Base-by-base conservation (phyloP, 2,888 invertebrate species). In the Cataglyphis albicans region DNA sequence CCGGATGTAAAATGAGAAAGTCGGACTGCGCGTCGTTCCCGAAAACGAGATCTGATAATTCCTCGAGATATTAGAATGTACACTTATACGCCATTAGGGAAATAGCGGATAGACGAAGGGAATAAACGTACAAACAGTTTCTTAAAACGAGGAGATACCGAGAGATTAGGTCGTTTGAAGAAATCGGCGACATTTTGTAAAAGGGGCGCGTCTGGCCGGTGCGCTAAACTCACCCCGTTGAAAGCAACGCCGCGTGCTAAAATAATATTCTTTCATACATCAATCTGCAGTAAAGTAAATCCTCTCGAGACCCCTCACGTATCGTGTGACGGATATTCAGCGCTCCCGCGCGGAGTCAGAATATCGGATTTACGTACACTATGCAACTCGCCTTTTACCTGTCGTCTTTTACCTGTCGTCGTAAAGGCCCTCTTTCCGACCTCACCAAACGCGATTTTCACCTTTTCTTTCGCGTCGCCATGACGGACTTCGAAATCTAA, bases 361-460 rank as follows among this genome's bases (percentile, higher is more conserved):
- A 91, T 91, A 92, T 91, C 91, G 90, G 90, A 91, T 91, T 92
- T 90, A 90, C 90, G 88, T 88, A 89, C n/a, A 52, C 85, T 86
- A 87, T 80, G 78, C 84, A 72, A 82, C 63, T 74, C 78, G 84
- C 81, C 83, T 83, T 75, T 73, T 84, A 75, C 75, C 76, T 55
- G 75, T 44, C 83, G 75, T 72, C 81, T 87, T 80, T 76, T 76
- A 2, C 83, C n/a, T n/a, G n/a, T n/a, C n/a, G 72, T 64, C 81
- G 80, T 65, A 76, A 64, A 85, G 81, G 76, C 73, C 84, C 83
- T 73, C 83, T 83, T 88, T 74, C 84, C 85, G 82, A 84, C 87
- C 74, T 86, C 88, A 83, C 81, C 84, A 88, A 87, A 87, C 84
- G 87, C 84, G 86, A 87, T 91, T 91, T 87, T 65, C 86, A 83